phyloP scores from a whole-genome alignment of 2,797 vertebrate genomes.

The Sebastes minor region DNA sequence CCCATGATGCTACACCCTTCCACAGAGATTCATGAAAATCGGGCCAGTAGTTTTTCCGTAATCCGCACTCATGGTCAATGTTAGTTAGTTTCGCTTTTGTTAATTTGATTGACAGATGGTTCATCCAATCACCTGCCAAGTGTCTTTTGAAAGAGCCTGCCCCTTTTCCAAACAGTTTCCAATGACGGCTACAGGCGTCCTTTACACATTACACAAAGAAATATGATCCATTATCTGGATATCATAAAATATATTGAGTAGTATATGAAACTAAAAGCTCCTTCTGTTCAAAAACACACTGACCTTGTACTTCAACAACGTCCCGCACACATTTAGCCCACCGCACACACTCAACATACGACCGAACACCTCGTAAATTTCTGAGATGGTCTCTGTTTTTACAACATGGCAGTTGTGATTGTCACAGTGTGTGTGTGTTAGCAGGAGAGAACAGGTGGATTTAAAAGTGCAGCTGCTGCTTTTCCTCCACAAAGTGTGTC shows the following conservation, averaged over 20 bases:
- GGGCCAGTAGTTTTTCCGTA: no score
- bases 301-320: background rate
- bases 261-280: background rate
- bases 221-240: background rate
- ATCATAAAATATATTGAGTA: no score
- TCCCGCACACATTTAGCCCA: slow-evolving; percentile 34
- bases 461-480: slow-evolving; percentile 5
- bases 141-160: no score
- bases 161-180: no score
- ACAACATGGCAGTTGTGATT: background rate
- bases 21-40: no score
- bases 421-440: background rate
- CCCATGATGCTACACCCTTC: no score
- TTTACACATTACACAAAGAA: background rate
- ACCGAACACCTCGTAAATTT: slow-evolving; percentile 46
- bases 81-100: no score
- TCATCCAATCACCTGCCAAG: no score
- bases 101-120: no score
- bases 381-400: background rate
- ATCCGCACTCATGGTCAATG: no score
- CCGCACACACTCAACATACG: slow-evolving; percentile 28
- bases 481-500: background rate
- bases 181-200: no score
- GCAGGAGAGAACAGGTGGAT: slow-evolving; percentile 12
- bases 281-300: background rate